Conservation (phyloP, 2,113 vertebrate genomes). For the Limanda limanda region DNA sequence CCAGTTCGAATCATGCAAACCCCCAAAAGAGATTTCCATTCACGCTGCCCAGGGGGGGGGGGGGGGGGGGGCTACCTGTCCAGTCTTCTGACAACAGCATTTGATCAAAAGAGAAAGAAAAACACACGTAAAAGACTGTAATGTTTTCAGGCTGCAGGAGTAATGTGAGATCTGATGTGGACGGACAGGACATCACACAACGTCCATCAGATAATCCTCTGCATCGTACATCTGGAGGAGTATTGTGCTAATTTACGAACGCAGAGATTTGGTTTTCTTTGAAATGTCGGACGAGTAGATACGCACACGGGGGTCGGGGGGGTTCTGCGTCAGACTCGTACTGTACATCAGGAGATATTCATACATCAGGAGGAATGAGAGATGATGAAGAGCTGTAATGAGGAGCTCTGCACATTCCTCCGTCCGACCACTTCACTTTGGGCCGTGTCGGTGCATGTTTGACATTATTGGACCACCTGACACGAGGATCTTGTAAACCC, state of each 20-base stretch:
- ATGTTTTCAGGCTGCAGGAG: conserved; percentile 44
- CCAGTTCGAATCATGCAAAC: conserved; percentile 58
- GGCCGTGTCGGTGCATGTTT: conserved; percentile 12
- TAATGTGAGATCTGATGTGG: conserved; percentile 67
- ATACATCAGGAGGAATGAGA: conserved; percentile 35
- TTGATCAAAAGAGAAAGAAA: conserved; percentile 69
- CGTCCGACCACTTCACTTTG: conserved; percentile 8
- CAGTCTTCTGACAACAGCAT: conserved; percentile 61
- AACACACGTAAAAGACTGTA: conserved; percentile 57
- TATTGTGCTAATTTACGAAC: conserved; percentile 60
- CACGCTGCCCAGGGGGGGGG: conserved; percentile 18
- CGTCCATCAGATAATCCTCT: conserved; percentile 41
- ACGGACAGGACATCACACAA: conserved; percentile 64
- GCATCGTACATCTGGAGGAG: conserved; percentile 6
- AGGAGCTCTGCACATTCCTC: conserved; percentile 42
- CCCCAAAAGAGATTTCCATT: conserved; percentile 44
- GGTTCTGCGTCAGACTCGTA: conserved; percentile 46
- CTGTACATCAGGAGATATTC: conserved; percentile 39
- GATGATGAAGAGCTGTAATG: conserved; percentile 49
- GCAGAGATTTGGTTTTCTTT: conserved; percentile 26
- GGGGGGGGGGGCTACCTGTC: conserved; percentile 63
- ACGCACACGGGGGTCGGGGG: conserved; percentile 36
- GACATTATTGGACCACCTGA: conserved; percentile 17
- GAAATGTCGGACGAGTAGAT: conserved; percentile 44
- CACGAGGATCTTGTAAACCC: neutral